phyloP scores from a whole-genome alignment of 2,888 invertebrate genomes.

The Neocrepidodera transversa region DNA sequence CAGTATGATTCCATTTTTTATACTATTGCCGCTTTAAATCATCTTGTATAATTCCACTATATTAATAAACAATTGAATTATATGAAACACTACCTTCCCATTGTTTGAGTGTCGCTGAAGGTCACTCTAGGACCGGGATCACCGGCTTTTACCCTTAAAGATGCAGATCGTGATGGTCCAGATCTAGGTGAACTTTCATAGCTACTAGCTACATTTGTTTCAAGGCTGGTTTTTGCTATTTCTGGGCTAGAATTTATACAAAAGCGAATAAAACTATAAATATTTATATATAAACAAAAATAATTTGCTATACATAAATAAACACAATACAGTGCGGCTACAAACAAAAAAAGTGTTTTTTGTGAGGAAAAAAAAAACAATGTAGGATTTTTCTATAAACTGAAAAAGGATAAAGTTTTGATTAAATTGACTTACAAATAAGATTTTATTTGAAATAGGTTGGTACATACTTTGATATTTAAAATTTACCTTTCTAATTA shows the following conservation, averaged over 20 bases:
- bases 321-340: neutral
- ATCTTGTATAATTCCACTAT: no score
- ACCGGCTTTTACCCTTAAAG: constrained; percentile 65
- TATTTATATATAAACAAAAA: constrained; percentile 5
- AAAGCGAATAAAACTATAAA: constrained; percentile 23
- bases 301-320: constrained; percentile 10
- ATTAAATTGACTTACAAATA: no score
- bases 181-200: constrained; percentile 77
- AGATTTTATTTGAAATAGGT: no score
- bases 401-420: no score
- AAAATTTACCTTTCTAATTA: no score
- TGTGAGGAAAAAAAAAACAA: no score
- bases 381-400: no score
- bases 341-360: neutral
- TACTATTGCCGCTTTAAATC: no score
- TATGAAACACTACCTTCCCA: constrained; percentile 64
- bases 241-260: constrained; percentile 55
- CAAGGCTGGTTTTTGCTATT: constrained; percentile 60
- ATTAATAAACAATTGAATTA: no score
- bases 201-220: constrained; percentile 63
- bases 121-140: constrained; percentile 65
- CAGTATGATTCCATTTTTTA: no score
- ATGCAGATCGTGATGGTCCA: constrained; percentile 76
- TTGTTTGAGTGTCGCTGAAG: constrained; percentile 67
- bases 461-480: no score